Evolutionary conservation across 2,113 vertebrate genomes (phyloP).

Genomic region (Carassius carassius): DNA sequence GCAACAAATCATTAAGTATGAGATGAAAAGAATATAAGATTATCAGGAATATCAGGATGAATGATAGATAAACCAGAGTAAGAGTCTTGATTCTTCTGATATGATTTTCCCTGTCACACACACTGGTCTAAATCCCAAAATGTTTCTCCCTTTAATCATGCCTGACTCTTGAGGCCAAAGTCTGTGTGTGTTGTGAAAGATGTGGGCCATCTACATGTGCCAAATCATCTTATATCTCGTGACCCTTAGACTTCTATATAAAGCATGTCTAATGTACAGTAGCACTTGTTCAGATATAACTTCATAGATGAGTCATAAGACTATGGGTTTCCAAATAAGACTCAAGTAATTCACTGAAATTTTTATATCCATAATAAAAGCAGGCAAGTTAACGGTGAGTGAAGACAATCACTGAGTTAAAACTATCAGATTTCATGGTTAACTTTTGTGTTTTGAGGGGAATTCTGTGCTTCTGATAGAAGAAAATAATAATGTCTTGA

Average conservation of each 20-base stretch:
- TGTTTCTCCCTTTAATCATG: not conserved
- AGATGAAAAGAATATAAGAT: no score
- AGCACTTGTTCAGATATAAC: not conserved
- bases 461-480: not conserved
- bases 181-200: constrained; percentile 47
- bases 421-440: constrained; percentile 14
- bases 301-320: not conserved
- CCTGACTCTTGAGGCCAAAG: constrained; percentile 58
- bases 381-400: not conserved
- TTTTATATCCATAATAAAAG: constrained; percentile 23
- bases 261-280: not conserved
- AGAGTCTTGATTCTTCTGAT: not conserved
- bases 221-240: constrained; percentile 57
- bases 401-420: constrained; percentile 11
- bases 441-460: not conserved
- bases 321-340: not conserved
- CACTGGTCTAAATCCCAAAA: not conserved
- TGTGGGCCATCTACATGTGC: constrained; percentile 17
- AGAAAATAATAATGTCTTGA: not conserved
- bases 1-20: not conserved
- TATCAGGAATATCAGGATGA: no score
- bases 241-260: constrained; percentile 65
- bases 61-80: not conserved
- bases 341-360: not conserved
- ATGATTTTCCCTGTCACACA: not conserved